A percentile compares a stretch with the other conserved stretches of the same genome.
Evolutionary conservation across 2,888 invertebrate genomes (phyloP).

Genomic region (Pocota personata): DNA sequence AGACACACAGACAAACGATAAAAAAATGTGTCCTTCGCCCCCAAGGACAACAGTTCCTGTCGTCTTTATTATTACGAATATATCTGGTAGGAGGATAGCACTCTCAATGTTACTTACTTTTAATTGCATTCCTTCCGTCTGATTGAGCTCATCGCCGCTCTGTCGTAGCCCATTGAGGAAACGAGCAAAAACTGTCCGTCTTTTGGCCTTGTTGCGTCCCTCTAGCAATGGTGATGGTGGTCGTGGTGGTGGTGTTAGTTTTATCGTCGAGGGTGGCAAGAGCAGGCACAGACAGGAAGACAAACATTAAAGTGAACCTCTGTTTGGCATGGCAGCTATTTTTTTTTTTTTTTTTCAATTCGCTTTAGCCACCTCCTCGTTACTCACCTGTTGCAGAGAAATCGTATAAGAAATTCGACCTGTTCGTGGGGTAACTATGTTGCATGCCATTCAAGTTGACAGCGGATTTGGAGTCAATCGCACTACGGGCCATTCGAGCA

Average conservation of each 20-base stretch:
- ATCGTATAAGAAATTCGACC: slow-evolving; percentile 82
- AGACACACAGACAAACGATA: slow-evolving; percentile 4
- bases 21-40: slow-evolving; percentile 30
- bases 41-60: slow-evolving; percentile 62
- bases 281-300: slow-evolving; percentile 76
- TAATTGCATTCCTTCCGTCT: slow-evolving; percentile 82
- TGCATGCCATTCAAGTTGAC: slow-evolving; percentile 82
- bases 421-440: slow-evolving; percentile 81
- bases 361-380: background rate
- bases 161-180: slow-evolving; percentile 82
- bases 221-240: slow-evolving; percentile 76
- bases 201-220: slow-evolving; percentile 82
- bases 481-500: slow-evolving; percentile 87
- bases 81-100: slow-evolving; percentile 61
- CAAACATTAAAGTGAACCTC: slow-evolving; percentile 71
- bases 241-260: slow-evolving; percentile 2
- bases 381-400: slow-evolving; percentile 82
- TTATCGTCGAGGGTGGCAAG: slow-evolving; percentile 16
- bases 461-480: slow-evolving; percentile 86
- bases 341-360: slow-evolving; percentile 29
- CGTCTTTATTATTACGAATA: slow-evolving; percentile 67
- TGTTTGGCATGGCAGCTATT: slow-evolving; percentile 47
- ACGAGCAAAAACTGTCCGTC: slow-evolving; percentile 82
- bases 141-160: slow-evolving; percentile 81
- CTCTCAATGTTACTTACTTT: slow-evolving; percentile 80